Base-by-base conservation (phyloP, 2,113 vertebrate species). In the Onychostruthus taczanowskii region DNA sequence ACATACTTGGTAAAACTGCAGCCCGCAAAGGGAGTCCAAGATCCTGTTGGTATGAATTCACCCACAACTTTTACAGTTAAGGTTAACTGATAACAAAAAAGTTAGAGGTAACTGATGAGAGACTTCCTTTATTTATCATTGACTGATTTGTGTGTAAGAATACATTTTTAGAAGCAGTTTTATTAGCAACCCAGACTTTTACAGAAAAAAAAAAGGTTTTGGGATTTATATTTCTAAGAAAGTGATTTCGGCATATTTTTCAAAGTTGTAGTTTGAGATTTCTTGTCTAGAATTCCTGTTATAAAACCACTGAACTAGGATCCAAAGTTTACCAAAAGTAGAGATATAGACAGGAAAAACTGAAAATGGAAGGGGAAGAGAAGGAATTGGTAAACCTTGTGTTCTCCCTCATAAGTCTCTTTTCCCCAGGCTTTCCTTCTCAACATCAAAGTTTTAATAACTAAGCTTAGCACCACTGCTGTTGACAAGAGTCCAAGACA, bases 401-500 rank as follows among this genome's bases (percentile, higher is more conserved):
- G 33, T 85, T 89, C 53, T 79, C 33, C 37, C 28, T 89, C 13
- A 0, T 17, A 93, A 69, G 27, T 5, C n/a, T 89, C 61, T 80
- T 87, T 83, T 75, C 89, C 62, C 17, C 87, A 88, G 75, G 82
- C 84, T 86, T 85, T 94, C 49, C 58, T 84, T 56, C 27, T 31
- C 24, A 55, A 89, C 84, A 94, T 83, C 92, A 88, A 93, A 90
- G 88, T 80, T 85, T 93, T 88, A 85, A 55, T 63, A 79, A 79
- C 39, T 59, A 73, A 90, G 63, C 56, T 85, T 67, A 77, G 80
- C 61, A 93, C 26, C 52, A 52, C 55, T 77, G 72, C 67, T 93
- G 78, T 13, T 92, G 85, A 93, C 87, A 86, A 44, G 56, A 88
- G 72, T 77, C 87, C 92, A 93, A 95, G 82, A 84, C 90, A 90